phyloP scores from a whole-genome alignment of 2,797 vertebrate genomes.

The Gambelia wislizenii region DNA sequence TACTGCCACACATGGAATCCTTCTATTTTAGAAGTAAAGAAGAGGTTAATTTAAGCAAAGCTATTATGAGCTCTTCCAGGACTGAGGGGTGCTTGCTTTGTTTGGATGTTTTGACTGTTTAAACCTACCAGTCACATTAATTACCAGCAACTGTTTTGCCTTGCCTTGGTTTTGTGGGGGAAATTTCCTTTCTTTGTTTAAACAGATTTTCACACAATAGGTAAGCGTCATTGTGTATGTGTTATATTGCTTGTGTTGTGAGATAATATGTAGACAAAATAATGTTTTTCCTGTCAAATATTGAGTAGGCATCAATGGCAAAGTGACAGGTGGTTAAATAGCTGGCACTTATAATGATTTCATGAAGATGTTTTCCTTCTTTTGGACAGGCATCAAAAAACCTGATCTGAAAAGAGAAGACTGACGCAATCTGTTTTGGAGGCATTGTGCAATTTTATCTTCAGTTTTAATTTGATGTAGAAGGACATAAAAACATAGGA shows the following conservation, averaged over 20 bases:
- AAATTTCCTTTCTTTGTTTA: conserved; percentile 61
- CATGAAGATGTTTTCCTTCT: conserved; percentile 71
- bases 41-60: neutral
- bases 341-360: conserved; percentile 76
- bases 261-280: conserved; percentile 75
- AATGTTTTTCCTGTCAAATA: conserved; percentile 78
- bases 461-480: conserved; percentile 48
- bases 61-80: conserved; percentile 6
- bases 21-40: neutral
- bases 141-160: conserved; percentile 62
- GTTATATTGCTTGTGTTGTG: conserved; percentile 62
- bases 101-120: conserved; percentile 64
- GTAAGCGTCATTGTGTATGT: conserved; percentile 64
- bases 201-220: conserved; percentile 73
- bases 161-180: conserved; percentile 61
- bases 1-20: neutral
- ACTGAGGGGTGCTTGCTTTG: conserved; percentile 35
- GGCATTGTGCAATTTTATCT: conserved; percentile 58
- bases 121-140: conserved; percentile 69
- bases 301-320: conserved; percentile 73
- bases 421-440: conserved; percentile 75
- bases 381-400: conserved; percentile 76
- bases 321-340: conserved; percentile 78
- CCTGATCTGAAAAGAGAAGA: conserved; percentile 74
- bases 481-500: conserved; percentile 32